Percentiles rank a stretch among this genome's conserved stretches.
Conservation (phyloP, 2,797 vertebrate genomes). For the Antennarius maculatus region DNA sequence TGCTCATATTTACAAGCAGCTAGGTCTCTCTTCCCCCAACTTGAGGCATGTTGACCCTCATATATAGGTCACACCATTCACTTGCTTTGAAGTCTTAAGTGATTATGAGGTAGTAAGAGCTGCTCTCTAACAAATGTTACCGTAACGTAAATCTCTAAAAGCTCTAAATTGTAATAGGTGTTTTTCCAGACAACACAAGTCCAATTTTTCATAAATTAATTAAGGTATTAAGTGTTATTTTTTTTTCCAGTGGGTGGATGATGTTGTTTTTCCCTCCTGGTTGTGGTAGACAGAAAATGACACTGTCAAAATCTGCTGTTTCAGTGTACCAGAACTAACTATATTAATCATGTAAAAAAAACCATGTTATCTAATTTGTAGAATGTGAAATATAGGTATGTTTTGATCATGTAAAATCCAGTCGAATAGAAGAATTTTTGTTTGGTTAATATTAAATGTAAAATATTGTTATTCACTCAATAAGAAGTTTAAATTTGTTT, state of each 20-base stretch:
- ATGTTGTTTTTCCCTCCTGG: background rate
- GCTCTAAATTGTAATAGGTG: constrained; percentile 8
- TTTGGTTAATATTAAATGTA: background rate
- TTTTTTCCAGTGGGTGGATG: background rate
- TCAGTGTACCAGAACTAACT: background rate
- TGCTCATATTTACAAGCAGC: constrained; percentile 50
- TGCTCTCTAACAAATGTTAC: background rate
- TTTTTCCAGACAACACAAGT: constrained; percentile 16
- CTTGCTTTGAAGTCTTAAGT: constrained; percentile 45
- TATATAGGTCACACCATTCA: constrained; percentile 60
- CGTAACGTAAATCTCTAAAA: constrained; percentile 1
- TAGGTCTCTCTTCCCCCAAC: constrained; percentile 36
- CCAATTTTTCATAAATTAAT: constrained; percentile 20
- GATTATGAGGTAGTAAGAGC: constrained; percentile 12
- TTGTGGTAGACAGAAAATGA: background rate
- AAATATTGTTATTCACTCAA: too few species aligned
- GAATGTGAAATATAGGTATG: background rate
- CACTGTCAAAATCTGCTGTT: background rate
- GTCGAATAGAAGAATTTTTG: background rate
- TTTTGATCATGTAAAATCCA: background rate
- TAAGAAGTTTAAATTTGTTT: background rate
- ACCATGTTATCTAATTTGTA: too few species aligned
- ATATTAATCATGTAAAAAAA: background rate
- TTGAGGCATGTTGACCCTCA: constrained; percentile 52
- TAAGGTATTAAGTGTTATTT: background rate